Percentiles rank a stretch among this genome's conserved stretches.
Conservation (phyloP, 2,797 vertebrate species). For the Podargus strigoides region DNA sequence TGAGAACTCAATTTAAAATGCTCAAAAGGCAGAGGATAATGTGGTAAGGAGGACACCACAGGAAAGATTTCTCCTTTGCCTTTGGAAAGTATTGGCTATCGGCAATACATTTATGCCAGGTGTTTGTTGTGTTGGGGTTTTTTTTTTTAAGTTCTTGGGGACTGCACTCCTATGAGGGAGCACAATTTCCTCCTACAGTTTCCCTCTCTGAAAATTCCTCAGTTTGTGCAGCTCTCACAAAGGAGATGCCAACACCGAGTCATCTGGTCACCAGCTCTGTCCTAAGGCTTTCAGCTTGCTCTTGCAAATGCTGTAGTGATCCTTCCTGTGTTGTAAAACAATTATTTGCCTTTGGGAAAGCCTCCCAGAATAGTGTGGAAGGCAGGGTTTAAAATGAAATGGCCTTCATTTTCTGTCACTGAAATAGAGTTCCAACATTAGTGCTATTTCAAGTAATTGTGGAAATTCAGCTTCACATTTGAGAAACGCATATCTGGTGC, state of each 20-base stretch:
- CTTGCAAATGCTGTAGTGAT: not conserved
- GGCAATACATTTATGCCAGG: not conserved
- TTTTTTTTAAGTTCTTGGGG: not conserved
- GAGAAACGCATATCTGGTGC: not conserved
- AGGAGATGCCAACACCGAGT: conserved; percentile 36
- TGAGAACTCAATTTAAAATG: not conserved
- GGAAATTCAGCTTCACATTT: not conserved
- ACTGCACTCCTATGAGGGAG: not conserved
- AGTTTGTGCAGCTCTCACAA: conserved; percentile 12
- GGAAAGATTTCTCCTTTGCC: not conserved
- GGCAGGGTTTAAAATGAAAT: not conserved
- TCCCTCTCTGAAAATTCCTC: conserved; percentile 26
- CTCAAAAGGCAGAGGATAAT: not conserved
- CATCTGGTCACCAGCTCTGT: conserved; percentile 38
- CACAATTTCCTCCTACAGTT: conserved; percentile 27
- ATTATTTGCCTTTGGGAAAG: not conserved
- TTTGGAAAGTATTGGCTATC: not conserved
- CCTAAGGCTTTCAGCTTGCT: not conserved
- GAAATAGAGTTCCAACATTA: not conserved
- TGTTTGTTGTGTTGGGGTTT: not conserved
- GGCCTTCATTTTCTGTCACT: not conserved
- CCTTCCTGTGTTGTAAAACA: not conserved
- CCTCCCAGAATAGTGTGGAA: not conserved
- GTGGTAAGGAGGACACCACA: not conserved
- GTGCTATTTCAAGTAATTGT: not conserved